phyloP scores from a whole-genome alignment of 2,888 invertebrate genomes.

The Dichetophora obliterata region DNA sequence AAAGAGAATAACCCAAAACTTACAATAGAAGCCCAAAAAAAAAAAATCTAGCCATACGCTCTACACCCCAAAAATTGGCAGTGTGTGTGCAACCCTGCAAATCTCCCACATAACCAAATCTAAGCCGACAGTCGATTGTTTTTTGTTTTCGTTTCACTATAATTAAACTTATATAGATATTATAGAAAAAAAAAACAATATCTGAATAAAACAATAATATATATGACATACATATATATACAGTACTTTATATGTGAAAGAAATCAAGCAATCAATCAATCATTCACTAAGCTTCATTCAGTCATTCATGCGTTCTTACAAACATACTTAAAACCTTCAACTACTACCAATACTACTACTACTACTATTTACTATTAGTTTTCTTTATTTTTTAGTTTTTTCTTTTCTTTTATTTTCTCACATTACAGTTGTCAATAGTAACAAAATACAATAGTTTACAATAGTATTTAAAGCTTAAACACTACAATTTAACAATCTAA shows the following conservation, averaged over 20 bases:
- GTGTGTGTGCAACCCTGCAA: constrained; percentile 40
- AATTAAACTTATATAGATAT: too few species aligned
- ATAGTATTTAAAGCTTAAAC: constrained; percentile 21
- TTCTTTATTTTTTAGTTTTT: background rate
- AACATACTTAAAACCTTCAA: constrained; percentile 3
- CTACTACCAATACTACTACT: constrained; percentile 12
- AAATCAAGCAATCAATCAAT: constrained; percentile 13
- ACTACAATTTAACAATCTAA: constrained; percentile 7
- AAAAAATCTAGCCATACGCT: constrained; percentile 26
- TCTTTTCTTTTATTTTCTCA: background rate
- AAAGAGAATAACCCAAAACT: constrained; percentile 47
- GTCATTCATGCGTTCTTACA: constrained; percentile 11
- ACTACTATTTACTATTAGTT: constrained; percentile 6
- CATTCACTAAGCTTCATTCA: constrained; percentile 2
- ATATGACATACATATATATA: constrained; percentile 13
- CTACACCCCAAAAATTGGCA: constrained; percentile 44
- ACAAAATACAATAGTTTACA: constrained; percentile 28
- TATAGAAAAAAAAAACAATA: too few species aligned
- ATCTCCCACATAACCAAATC: constrained; percentile 68
- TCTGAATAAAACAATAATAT: background rate
- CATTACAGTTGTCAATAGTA: constrained; percentile 16
- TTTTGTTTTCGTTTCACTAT: constrained; percentile 50
- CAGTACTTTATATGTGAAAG: constrained; percentile 24
- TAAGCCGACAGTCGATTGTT: constrained; percentile 74
- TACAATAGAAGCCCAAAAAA: constrained; percentile 33